These are phyloP conservation scores for Benthosema pterotum DNA, from an alignment of 2,797 vertebrate genomes.

Conservation along the genomic window DNA sequence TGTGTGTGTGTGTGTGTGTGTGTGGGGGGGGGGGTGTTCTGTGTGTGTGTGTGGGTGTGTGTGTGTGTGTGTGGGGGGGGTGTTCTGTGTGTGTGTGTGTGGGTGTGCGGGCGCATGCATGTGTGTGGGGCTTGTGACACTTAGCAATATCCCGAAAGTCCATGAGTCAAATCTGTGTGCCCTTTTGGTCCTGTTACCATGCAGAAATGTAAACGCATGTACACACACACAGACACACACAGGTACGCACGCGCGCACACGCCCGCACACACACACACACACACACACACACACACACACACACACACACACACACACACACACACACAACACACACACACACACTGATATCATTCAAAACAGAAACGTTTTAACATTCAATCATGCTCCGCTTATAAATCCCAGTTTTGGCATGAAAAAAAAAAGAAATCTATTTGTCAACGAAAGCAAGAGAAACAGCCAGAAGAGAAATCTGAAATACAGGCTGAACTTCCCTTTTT, in stretches of 20 bases:
- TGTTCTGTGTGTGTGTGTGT: too few species aligned
- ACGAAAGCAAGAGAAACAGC: constrained; percentile 9
- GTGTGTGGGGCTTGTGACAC: too few species aligned
- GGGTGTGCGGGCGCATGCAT: too few species aligned
- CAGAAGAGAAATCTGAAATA: constrained; percentile 27
- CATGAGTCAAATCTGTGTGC: too few species aligned
- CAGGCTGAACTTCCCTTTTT: constrained; percentile 26
- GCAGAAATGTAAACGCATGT: too few species aligned
- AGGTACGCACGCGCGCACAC: too few species aligned
- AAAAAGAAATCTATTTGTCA: constrained; percentile 43
- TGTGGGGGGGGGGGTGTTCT: too few species aligned
- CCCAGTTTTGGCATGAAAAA: constrained; percentile 41
- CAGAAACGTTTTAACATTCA: constrained; percentile 26
- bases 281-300: too few species aligned
- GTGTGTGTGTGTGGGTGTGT: not conserved
- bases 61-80: too few species aligned
- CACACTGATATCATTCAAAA: constrained; percentile 4
- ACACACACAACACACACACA: constrained; percentile 3
- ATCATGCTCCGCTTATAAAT: constrained; percentile 3
- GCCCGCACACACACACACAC: constrained; percentile 4
- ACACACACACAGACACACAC: too few species aligned
- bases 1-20: not conserved
- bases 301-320: not conserved
- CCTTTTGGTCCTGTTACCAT: too few species aligned
- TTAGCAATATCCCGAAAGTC: too few species aligned